Base-by-base conservation (phyloP, 2,888 invertebrate species). In the Sesamia inferens region DNA sequence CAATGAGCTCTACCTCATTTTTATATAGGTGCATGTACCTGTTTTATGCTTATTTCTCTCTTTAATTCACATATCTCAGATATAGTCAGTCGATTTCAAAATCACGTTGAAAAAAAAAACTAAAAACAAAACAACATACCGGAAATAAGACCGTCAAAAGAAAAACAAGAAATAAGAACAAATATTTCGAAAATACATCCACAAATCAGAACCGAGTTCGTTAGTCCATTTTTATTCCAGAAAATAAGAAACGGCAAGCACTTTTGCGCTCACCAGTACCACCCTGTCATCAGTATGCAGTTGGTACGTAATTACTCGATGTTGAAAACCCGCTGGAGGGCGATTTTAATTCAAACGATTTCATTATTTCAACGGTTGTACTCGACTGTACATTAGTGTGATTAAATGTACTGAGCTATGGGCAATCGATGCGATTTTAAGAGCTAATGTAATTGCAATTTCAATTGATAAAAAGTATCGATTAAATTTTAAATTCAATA, bases 341-440 rank as follows among this genome's bases (percentile, higher is more conserved):
- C 51, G 86, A 77, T 90, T 91, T 90, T 79, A 90, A 89, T 90
- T 89, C 81, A 89, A 87, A 85, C 86, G 88, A 87, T 86, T 86
- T 85, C 81, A 81, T 82, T 83, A 86, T 78, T 79, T 76, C 74
- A 79, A 82, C 85, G 81, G 84, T 72, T 89, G 82, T 86, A 58
- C 75, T 84, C 86, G 87, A 81, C 67, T n/a, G 66, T 78, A 86
- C 91, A 92, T 91, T 92, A 91, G 82, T 73, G 79, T 88, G 88
- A 91, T 91, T 90, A 90, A 91, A 90, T 68, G 44, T 58, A 71
- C 14, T 55, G 47, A 48, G 24, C 13, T 22, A 14, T 2, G 61
- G 6, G 13, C 69, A 68, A 57, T 74, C n/a, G n/a, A 5, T 51
- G 16, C 14, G 44, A 22, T 83, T 83, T 57, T 68, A 67, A 75